A percentile compares a stretch with the other conserved stretches of the same genome.
Evolutionary conservation across 2,113 vertebrate genomes (phyloP).

Genomic region (Hipposideros armiger): DNA sequence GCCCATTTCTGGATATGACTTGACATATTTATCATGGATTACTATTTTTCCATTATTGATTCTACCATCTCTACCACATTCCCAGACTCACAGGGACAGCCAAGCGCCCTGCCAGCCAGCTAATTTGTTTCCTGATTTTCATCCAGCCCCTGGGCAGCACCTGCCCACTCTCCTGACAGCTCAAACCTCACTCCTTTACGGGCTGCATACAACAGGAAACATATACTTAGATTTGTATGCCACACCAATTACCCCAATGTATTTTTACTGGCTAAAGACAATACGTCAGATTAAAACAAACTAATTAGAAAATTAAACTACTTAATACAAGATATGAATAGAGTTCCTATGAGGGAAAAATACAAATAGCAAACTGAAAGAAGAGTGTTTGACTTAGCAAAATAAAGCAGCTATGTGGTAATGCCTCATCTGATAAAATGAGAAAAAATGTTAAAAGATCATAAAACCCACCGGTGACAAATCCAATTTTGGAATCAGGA

Average conservation of each 20-base stretch:
- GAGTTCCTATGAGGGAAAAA: not conserved
- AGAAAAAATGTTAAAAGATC: not conserved
- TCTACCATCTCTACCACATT: not conserved
- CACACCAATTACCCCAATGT: not conserved
- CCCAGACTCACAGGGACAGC: not conserved
- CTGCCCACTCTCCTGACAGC: not conserved
- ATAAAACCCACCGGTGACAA: constrained; percentile 21
- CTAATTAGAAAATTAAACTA: constrained; percentile 49
- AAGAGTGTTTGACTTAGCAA: not conserved
- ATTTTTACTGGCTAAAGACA: constrained; percentile 37
- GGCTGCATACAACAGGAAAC: not conserved
- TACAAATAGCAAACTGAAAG: not conserved
- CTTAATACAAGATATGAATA: not conserved
- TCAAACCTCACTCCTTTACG: not conserved
- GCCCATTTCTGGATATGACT: not conserved
- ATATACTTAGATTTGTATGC: not conserved
- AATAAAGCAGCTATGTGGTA: not conserved
- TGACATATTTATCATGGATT: not conserved
- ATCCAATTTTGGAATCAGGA: constrained; percentile 18
- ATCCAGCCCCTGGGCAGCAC: not conserved
- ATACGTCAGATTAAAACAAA: constrained; percentile 24
- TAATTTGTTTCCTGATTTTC: not conserved
- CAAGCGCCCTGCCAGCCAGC: not conserved
- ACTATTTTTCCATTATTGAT: not conserved
- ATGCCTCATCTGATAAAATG: constrained; percentile 35